Evolutionary conservation across 2,797 vertebrate species (phyloP).

Genomic region (Notoglanidium macrostoma): DNA sequence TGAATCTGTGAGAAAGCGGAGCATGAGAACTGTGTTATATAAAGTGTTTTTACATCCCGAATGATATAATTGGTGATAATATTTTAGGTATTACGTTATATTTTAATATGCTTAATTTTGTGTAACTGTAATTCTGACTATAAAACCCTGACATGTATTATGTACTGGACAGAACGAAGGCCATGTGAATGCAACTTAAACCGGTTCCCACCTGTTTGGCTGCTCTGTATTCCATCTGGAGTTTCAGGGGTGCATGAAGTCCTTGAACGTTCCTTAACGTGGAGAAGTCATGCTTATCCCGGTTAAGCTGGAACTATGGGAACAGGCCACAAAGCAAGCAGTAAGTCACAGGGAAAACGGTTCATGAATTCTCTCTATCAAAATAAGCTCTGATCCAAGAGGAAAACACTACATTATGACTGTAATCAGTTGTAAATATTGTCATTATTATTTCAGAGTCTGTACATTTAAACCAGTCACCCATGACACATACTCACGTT

Average conservation of each 20-base stretch:
- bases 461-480: background rate
- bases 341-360: background rate
- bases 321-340: slow-evolving; percentile 18
- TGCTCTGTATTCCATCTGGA: slow-evolving; percentile 96
- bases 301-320: slow-evolving; percentile 86
- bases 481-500: slow-evolving; percentile 80
- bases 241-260: slow-evolving; percentile 90
- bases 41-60: background rate
- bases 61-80: background rate
- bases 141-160: background rate
- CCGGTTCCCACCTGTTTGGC: slow-evolving; percentile 83
- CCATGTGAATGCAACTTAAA: background rate
- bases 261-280: slow-evolving; percentile 95
- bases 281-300: slow-evolving; percentile 92
- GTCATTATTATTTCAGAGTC: background rate
- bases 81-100: background rate
- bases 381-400: background rate
- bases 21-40: background rate
- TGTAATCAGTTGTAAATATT: background rate
- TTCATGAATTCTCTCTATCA: background rate
- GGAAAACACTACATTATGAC: background rate
- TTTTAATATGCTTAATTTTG: background rate
- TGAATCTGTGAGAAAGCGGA: slow-evolving; percentile 77
- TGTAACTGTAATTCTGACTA: background rate
- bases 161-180: background rate